phyloP scores from a whole-genome alignment of 1,140 invertebrate species.

The Bombus fervidus region DNA sequence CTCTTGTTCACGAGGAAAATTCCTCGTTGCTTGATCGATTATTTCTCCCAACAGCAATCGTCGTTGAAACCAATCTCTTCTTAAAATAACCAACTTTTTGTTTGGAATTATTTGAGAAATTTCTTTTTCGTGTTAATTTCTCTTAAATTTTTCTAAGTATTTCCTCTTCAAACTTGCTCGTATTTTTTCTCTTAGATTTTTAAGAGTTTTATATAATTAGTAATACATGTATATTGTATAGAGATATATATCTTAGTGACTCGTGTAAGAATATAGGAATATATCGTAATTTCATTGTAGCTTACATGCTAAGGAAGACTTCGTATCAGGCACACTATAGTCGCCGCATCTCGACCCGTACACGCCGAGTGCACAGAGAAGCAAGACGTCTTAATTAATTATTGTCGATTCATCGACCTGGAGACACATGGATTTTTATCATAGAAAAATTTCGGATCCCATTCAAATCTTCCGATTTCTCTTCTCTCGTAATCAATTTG shows the following conservation, averaged over 20 bases:
- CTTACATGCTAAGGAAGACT: conserved; percentile 68
- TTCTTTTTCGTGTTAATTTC: neutral
- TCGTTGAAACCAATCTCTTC: conserved; percentile 5
- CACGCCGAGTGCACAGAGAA: neutral
- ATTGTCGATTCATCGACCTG: conserved; percentile 45
- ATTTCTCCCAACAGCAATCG: conserved; percentile 29
- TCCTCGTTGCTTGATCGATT: conserved; percentile 41
- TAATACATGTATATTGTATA: conserved; percentile 25
- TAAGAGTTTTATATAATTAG: neutral
- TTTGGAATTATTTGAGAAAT: neutral
- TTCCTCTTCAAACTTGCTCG: neutral
- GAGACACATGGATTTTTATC: conserved; percentile 69
- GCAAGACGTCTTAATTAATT: conserved; percentile 37
- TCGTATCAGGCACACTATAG: conserved; percentile 72
- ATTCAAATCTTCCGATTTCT: neutral
- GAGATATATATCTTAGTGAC: conserved; percentile 32
- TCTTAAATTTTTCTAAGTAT: neutral
- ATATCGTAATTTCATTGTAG: conserved; percentile 43
- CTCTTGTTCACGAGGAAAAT: conserved; percentile 16
- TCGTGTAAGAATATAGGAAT: conserved; percentile 58
- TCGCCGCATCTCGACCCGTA: conserved; percentile 3
- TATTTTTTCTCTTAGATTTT: neutral
- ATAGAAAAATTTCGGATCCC: conserved; percentile 38
- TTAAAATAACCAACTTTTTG: neutral
- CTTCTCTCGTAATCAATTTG: neutral